Percentiles rank a stretch among this genome's conserved stretches.
Conservation (phyloP, 2,113 vertebrate species). For the Hypomesus transpacificus region DNA sequence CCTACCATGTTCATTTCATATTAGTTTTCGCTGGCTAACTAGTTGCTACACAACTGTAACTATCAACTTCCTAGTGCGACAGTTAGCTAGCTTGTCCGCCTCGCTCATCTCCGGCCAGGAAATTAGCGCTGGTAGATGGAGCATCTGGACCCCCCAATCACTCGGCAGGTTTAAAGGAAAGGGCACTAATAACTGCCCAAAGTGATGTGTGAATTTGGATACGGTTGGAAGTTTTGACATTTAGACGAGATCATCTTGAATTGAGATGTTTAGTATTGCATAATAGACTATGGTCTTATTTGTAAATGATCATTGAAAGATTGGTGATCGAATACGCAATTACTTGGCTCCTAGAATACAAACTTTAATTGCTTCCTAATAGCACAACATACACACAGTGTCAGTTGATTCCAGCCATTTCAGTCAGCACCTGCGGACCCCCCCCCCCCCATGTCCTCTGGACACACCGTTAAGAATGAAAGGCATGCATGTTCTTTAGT, state of each 20-base stretch:
- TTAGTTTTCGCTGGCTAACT: not conserved
- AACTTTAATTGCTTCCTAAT: not conserved
- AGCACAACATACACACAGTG: not conserved
- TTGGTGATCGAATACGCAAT: not conserved
- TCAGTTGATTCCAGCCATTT: not conserved
- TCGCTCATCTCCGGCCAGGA: not conserved
- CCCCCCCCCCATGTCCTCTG: constrained; percentile 4
- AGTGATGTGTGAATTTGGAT: no score
- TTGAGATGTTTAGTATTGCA: no score
- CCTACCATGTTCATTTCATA: not conserved
- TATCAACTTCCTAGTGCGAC: not conserved
- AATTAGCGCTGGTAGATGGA: no score
- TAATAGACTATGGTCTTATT: not conserved
- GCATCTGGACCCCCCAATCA: no score
- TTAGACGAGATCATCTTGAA: no score
- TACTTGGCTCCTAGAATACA: not conserved
- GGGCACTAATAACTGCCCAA: no score
- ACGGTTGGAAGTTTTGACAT: no score
- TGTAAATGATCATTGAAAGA: not conserved
- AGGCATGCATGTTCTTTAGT: not conserved
- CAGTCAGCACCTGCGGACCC: not conserved
- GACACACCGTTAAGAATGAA: constrained; percentile 3
- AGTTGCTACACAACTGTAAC: not conserved
- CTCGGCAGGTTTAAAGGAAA: no score
- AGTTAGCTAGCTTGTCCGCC: not conserved